Evolutionary conservation across 1,140 invertebrate species (phyloP).

Genomic region (Listronotus bonariensis): DNA sequence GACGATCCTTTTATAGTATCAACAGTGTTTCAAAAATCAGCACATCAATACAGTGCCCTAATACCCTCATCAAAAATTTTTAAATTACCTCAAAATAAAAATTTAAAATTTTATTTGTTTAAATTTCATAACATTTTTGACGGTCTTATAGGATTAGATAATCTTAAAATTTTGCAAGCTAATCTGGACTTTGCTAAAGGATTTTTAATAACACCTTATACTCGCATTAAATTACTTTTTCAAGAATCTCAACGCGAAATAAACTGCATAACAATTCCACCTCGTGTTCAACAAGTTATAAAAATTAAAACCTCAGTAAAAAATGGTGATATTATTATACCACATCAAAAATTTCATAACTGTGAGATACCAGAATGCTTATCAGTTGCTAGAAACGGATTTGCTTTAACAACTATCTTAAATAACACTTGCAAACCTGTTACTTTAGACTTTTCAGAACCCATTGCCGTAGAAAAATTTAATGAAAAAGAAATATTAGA

Average conservation of each 20-base stretch:
- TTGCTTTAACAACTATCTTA: slow-evolving; percentile 21
- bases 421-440: slow-evolving; percentile 20
- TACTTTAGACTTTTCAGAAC: slow-evolving; percentile 16
- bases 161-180: slow-evolving; percentile 10
- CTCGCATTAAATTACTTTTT: slow-evolving; percentile 11
- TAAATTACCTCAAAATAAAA: neutral
- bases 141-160: slow-evolving; percentile 17
- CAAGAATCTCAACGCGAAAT: neutral
- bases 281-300: slow-evolving; percentile 4
- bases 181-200: slow-evolving; percentile 4
- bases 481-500: neutral
- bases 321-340: slow-evolving; percentile 26
- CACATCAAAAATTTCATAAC: slow-evolving; percentile 23
- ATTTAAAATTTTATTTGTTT: slow-evolving; percentile 22
- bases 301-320: slow-evolving; percentile 16
- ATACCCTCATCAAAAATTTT: slow-evolving; percentile 1
- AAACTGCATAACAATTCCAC: neutral
- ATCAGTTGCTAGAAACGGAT: slow-evolving; percentile 14
- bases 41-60: slow-evolving; percentile 2
- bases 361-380: slow-evolving; percentile 27
- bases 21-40: neutral
- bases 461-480: slow-evolving; percentile 4
- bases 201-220: slow-evolving; percentile 10
- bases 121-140: slow-evolving; percentile 23
- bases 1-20: slow-evolving; percentile 12